A percentile compares a stretch with the other conserved stretches of the same genome.
Evolutionary conservation across 2,888 invertebrate species (phyloP).

Genomic region (Nebria salina): DNA sequence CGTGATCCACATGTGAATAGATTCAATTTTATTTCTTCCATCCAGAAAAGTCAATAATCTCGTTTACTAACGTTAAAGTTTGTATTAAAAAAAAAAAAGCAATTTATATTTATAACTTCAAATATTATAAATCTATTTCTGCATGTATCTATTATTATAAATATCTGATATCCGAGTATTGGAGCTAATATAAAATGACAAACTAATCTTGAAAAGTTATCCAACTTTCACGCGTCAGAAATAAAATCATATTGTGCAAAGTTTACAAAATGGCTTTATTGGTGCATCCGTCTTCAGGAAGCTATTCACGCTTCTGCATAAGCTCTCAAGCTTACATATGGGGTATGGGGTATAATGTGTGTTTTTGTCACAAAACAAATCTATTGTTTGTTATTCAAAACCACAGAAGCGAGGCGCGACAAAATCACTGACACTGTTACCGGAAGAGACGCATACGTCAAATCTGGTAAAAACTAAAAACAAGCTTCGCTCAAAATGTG

Average conservation of each 20-base stretch:
- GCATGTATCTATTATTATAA: no score
- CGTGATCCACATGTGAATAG: neutral
- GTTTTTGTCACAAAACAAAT: constrained; percentile 26
- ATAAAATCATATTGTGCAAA: neutral
- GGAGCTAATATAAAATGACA: neutral
- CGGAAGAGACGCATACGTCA: neutral
- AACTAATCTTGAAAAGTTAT: neutral
- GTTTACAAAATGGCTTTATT: neutral
- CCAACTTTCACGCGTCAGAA: neutral
- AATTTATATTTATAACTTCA: no score
- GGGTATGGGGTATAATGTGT: no score
- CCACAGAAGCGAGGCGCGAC: constrained; percentile 11
- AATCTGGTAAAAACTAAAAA: constrained; percentile 1
- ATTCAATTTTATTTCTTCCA: neutral
- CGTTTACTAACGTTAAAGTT: neutral
- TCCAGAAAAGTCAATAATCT: neutral
- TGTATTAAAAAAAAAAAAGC: neutral
- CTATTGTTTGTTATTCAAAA: constrained; percentile 26
- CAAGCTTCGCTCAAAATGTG: constrained; percentile 12
- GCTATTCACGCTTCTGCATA: neutral
- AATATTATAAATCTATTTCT: no score
- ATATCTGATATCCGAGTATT: neutral
- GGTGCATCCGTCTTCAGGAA: neutral
- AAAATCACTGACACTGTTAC: constrained; percentile 13
- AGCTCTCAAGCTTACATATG: neutral